These are phyloP conservation scores for Drosophila bipectinata DNA, from an alignment of 1,140 invertebrate species.

Conservation along the genomic window DNA sequence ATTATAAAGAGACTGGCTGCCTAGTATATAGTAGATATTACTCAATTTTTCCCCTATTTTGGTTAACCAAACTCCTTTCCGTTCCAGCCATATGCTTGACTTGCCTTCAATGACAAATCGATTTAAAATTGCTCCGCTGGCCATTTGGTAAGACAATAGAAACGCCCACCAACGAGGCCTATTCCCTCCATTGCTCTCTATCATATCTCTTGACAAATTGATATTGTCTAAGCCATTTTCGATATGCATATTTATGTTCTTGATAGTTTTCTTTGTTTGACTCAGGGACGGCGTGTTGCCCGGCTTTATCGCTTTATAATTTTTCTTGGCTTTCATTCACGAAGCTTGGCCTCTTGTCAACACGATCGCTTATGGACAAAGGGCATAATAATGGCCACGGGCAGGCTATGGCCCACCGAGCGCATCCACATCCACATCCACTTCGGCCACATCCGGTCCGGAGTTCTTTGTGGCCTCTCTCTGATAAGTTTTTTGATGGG, in stretches of 20 bases:
- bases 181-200: slow-evolving; percentile 19
- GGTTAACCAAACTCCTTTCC: not conserved
- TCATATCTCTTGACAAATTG: slow-evolving; percentile 75
- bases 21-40: not conserved
- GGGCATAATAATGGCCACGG: slow-evolving; percentile 21
- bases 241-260: slow-evolving; percentile 73
- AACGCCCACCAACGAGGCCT: slow-evolving; percentile 54
- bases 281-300: slow-evolving; percentile 43
- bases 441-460: slow-evolving; percentile 29
- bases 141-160: slow-evolving; percentile 49
- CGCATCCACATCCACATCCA: slow-evolving; percentile 49
- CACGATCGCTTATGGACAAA: slow-evolving; percentile 32
- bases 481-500: slow-evolving; percentile 68
- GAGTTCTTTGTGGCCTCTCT: slow-evolving; percentile 24
- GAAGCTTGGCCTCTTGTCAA: slow-evolving; percentile 53
- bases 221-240: slow-evolving; percentile 64
- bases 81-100: slow-evolving; percentile 14
- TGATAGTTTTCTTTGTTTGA: slow-evolving; percentile 44
- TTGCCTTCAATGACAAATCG: slow-evolving; percentile 54
- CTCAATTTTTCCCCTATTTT: not conserved
- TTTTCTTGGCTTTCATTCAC: slow-evolving; percentile 52
- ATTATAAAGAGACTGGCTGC: not conserved
- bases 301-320: slow-evolving; percentile 71
- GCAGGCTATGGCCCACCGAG: slow-evolving; percentile 33
- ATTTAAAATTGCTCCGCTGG: slow-evolving; percentile 56